Evolutionary conservation across 2,888 invertebrate species (phyloP), one percentile per base, ranked within the genome.

Genomic region (Oxystoma pomonae): DNA sequence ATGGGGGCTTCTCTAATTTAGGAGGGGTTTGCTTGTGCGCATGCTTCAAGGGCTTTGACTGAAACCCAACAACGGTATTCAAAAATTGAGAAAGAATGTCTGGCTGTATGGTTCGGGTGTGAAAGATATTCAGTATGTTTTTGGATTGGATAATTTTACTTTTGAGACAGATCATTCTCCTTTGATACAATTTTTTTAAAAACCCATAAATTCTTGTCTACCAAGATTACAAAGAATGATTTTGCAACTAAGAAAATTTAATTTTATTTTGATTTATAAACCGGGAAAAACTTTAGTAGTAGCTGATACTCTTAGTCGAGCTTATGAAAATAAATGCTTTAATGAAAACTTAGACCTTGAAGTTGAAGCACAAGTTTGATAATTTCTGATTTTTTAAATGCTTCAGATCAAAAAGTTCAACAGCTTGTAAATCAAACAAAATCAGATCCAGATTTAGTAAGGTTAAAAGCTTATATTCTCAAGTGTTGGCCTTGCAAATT

Each of bases 321-420:
- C 53, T 9, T 53, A 17, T 53, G 18, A 53, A 53, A 53, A 18
- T 17, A 53, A 17, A 7, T 17, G 5, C n/a, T 53, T 53, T 53
- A 18, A 53, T 53, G 53, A 53, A 53, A 53, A 53, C n/a, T 7
- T 53, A 53, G 53, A 53, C 3, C 18, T 53, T 53, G 53, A 53
- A 17, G n/a, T 53, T 18, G 53, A 53, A n/a, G 16, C 53, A 3
- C 17, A 53, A 18, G 18, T 53, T 7, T 53, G 53, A 5, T 18
- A 18, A n/a, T 53, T 17, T n/a, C 16, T 9, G 7, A 17, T 17
- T 53, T 18, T 17, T 53, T 53, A 18, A 53, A 53, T 53, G 18
- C 18, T 7, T n/a, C n/a, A n/a, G 16, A n/a, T 17, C 3, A 53
- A 53, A 53, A 53, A 53, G 18, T 18, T 7, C 53, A 18, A n/a